Evolutionary conservation across 2,113 vertebrate genomes (phyloP), one percentile per base, ranked within the genome.

Genomic region (Thymallus thymallus): DNA sequence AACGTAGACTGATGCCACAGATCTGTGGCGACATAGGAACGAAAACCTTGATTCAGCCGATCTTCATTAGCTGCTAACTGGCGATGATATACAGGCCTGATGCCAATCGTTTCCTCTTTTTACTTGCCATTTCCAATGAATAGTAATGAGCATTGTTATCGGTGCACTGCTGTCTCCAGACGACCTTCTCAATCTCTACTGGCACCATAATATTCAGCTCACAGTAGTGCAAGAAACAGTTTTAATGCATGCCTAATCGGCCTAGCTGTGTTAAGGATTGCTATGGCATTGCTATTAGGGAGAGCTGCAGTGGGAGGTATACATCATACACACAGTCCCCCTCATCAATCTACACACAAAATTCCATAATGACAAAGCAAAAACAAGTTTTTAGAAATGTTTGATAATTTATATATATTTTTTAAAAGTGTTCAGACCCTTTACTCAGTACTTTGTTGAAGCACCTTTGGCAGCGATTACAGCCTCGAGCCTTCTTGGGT

Each of bases 51-150:
- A 41, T 12, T 41, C 35, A 10, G 35, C 9, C 4, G 30, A 61
- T 84, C 76, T 84, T 84, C 78, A 84, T 85, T 81, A 86, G 76
- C 73, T 77, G 6, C 20, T 13, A 63, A 61, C 41, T 75, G 79
- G 71, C 69, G 58, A 67, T 68, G 69, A 65, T 70, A 45, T 26
- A 18, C 74, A 46, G 6, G 70, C 66, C 46, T 68, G 73, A 75
- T 65, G 65, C 69, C 75, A 77, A 13, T 73, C 35, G 1, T 55
- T 77, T 73, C 71, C 67, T 75, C 80, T 79, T 68, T 86, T 87
- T 81, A 82, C 74, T 78, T 74, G 83, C 81, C 65, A 61, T 75
- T 63, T 88, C 84, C 82, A 84, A 90, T 82, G 84, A 89, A 88
- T 88, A 89, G 77, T 84, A 88, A 91, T 84, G 82, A 86, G 84